phyloP scores from a whole-genome alignment of 2,888 invertebrate species.

The Cheilosia pagana region DNA sequence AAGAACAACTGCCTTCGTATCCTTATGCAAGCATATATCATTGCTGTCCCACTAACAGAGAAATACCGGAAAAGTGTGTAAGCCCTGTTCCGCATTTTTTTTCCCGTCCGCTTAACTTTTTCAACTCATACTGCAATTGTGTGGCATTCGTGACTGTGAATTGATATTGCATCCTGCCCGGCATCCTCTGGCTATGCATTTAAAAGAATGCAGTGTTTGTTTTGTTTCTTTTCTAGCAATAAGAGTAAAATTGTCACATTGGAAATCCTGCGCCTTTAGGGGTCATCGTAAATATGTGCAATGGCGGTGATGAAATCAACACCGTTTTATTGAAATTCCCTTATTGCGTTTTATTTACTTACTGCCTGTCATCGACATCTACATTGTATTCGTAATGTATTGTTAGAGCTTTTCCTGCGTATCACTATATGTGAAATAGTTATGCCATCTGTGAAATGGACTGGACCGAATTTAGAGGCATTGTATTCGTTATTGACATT shows the following conservation, averaged over 20 bases:
- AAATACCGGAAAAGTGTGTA: constrained; percentile 61
- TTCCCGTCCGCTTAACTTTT: constrained; percentile 25
- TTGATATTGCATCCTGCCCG: constrained; percentile 73
- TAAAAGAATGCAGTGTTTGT: constrained; percentile 50
- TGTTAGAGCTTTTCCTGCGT: constrained; percentile 17
- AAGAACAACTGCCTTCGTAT: constrained; percentile 5
- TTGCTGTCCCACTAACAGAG: constrained; percentile 24
- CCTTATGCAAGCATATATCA: constrained; percentile 3
- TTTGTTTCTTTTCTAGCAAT: constrained; percentile 48
- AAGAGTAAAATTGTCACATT: constrained; percentile 69
- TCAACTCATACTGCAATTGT: constrained; percentile 38
- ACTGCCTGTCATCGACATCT: constrained; percentile 34
- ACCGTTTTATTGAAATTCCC: constrained; percentile 71
- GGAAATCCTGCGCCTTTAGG: constrained; percentile 71
- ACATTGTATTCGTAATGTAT: constrained; percentile 17
- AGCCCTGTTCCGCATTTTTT: constrained; percentile 22
- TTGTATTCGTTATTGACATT: constrained; percentile 1
- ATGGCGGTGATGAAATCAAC: constrained; percentile 73
- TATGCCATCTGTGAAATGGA: constrained; percentile 3
- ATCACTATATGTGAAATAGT: background rate
- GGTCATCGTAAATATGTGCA: constrained; percentile 73
- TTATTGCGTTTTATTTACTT: constrained; percentile 73
- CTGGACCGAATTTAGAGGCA: background rate
- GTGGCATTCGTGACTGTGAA: constrained; percentile 47
- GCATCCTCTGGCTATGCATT: constrained; percentile 42